These are phyloP conservation scores for Bothrops jararaca DNA, from an alignment of 2,113 vertebrate genomes.

Conservation along the genomic window DNA sequence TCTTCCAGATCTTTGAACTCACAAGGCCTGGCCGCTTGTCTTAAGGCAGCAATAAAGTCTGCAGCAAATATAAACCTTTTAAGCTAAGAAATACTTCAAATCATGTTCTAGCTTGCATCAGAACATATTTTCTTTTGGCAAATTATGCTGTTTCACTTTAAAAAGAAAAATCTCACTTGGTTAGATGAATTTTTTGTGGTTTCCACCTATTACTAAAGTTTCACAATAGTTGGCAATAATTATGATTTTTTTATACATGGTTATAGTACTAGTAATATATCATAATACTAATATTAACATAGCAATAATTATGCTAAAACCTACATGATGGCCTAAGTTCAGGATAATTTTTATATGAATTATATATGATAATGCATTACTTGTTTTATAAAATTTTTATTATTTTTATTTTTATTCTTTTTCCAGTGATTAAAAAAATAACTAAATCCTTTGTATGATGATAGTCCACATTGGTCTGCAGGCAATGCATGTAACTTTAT, in stretches of 20 bases:
- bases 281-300: background rate
- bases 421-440: background rate
- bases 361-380: background rate
- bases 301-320: background rate
- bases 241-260: background rate
- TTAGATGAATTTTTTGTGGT: background rate
- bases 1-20: no score
- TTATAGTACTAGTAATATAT: background rate
- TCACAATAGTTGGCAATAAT: background rate
- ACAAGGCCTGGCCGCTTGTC: no score
- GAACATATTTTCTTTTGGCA: background rate
- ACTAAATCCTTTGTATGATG: background rate
- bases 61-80: background rate
- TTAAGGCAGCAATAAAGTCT: no score
- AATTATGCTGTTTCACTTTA: background rate
- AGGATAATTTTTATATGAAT: background rate
- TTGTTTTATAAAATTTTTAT: background rate
- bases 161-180: background rate
- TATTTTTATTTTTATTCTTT: background rate
- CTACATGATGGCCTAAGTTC: background rate
- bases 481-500: background rate
- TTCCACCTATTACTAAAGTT: background rate
- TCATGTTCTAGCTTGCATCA: background rate
- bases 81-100: background rate
- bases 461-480: background rate